Conservation (phyloP, 2,888 invertebrate genomes). For the Alsophila aescularia region DNA sequence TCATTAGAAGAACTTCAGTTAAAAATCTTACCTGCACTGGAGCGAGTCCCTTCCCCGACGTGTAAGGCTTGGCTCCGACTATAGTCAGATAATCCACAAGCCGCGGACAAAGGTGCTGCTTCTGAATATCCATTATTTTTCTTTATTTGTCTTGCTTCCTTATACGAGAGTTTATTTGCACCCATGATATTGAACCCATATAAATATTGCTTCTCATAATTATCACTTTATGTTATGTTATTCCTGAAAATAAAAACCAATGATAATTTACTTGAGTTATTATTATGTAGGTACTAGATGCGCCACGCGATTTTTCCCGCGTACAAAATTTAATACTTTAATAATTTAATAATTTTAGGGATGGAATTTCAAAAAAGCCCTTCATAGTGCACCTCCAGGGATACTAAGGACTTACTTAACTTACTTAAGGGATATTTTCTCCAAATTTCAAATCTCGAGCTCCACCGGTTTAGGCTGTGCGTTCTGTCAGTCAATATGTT, state of each 20-base stretch:
- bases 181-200: constrained; percentile 66
- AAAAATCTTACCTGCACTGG: constrained; percentile 88
- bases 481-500: too few relatives aligned
- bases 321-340: too few relatives aligned
- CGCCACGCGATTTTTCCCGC: too few relatives aligned
- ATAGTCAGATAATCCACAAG: constrained; percentile 98
- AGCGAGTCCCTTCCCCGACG: constrained; percentile 86
- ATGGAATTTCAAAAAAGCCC: too few relatives aligned
- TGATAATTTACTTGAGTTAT: too few relatives aligned
- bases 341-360: too few relatives aligned
- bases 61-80: constrained; percentile 94
- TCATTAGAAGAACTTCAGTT: background rate
- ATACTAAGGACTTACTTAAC: too few relatives aligned
- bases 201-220: constrained; percentile 81
- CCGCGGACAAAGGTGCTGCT: constrained; percentile 92
- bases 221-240: constrained; percentile 62
- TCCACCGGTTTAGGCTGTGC: too few relatives aligned
- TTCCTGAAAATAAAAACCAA: constrained; percentile 49
- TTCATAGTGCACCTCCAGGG: too few relatives aligned
- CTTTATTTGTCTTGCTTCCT: constrained; percentile 52
- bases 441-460: too few relatives aligned
- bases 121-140: constrained; percentile 85
- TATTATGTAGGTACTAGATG: too few relatives aligned
- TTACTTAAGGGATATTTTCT: too few relatives aligned
- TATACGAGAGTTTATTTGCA: constrained; percentile 47